A percentile compares a stretch with the other conserved stretches of the same genome.
Conservation (phyloP, 2,113 vertebrate genomes). For the Empidonax traillii region DNA sequence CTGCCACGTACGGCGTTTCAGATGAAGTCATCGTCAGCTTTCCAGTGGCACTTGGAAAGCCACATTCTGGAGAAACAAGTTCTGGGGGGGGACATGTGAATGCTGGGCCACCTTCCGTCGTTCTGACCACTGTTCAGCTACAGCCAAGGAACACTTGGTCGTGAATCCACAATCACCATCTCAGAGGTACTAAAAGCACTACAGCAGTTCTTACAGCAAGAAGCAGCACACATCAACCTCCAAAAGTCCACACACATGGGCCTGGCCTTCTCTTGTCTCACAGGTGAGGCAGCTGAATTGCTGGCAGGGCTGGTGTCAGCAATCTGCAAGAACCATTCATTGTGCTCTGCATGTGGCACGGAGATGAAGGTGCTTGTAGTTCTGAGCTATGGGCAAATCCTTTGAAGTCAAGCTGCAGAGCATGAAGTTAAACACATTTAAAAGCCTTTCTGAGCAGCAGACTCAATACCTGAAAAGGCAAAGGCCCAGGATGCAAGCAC, state of each 20-base stretch:
- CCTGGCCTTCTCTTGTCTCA: accelerated
- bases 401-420: not conserved
- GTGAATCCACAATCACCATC: not conserved
- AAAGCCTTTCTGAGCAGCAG: not conserved
- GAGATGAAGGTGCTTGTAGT: not conserved
- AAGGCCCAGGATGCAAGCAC: not conserved
- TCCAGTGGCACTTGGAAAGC: not conserved
- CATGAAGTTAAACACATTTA: not conserved
- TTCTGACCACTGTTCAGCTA: not conserved
- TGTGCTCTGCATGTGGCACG: not conserved
- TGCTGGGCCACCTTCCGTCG: not conserved
- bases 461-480: not conserved
- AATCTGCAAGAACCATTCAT: not conserved
- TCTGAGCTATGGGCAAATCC: not conserved
- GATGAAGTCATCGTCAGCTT: not conserved
- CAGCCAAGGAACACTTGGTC: not conserved
- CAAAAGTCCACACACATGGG: not conserved
- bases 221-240: not conserved
- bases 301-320: not conserved
- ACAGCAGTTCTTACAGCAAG: not conserved
- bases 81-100: not conserved
- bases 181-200: not conserved
- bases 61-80: not conserved
- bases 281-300: not conserved
- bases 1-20: not conserved